Evolutionary conservation across 2,797 vertebrate genomes (phyloP).

Genomic region (Pteronotus mesoamericanus): DNA sequence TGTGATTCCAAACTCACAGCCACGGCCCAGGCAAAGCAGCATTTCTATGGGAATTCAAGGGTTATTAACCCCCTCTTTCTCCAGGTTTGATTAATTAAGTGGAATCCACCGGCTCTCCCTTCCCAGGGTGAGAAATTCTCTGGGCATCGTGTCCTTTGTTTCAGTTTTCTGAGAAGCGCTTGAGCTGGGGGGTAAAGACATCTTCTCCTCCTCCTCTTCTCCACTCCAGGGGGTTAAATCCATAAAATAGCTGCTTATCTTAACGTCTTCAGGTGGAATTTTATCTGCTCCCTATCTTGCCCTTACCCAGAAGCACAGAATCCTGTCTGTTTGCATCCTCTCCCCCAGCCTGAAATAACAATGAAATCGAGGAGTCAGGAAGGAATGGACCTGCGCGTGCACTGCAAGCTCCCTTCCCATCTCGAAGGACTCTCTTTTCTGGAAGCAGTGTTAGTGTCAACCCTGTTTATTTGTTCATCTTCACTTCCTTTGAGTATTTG

Average conservation of each 20-base stretch:
- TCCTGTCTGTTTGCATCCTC: background rate
- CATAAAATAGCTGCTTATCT: conserved; percentile 26
- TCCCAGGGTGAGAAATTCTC: background rate
- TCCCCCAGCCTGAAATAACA: background rate
- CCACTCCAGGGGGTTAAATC: background rate
- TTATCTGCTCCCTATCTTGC: conserved; percentile 54
- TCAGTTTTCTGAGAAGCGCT: background rate
- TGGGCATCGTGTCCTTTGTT: background rate
- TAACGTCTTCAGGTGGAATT: conserved; percentile 54
- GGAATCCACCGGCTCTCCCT: background rate
- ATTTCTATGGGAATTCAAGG: background rate
- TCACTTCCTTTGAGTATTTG: background rate
- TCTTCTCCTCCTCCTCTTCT: background rate
- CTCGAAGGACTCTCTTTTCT: background rate
- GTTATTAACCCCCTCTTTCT: background rate
- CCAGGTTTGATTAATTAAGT: background rate
- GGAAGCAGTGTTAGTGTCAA: background rate
- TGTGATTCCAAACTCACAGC: background rate
- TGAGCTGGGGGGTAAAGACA: background rate
- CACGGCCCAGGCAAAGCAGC: background rate
- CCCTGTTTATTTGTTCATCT: background rate
- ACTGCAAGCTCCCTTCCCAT: background rate
- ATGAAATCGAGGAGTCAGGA: background rate
- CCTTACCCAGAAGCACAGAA: background rate
- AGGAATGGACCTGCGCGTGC: background rate